Conservation (phyloP, 2,113 vertebrate genomes). For the Zapus hudsonius region DNA sequence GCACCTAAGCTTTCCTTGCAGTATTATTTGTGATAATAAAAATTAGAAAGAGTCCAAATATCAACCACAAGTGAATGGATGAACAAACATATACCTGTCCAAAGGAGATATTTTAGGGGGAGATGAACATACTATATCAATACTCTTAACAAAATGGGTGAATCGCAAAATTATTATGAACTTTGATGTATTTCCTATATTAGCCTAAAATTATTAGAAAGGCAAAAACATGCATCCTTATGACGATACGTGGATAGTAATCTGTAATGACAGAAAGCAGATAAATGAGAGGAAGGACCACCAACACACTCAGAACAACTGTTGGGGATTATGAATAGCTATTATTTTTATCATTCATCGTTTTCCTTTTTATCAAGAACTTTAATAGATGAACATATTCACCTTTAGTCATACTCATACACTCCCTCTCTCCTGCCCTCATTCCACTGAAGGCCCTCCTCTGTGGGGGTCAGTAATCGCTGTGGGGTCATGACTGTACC, state of each 20-base stretch:
- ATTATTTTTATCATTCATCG: not conserved
- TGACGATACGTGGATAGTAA: not conserved
- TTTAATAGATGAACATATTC: too few relatives aligned
- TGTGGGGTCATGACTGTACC: too few relatives aligned
- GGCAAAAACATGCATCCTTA: not conserved
- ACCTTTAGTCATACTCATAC: too few relatives aligned
- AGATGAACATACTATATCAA: not conserved
- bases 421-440: too few relatives aligned
- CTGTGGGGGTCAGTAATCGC: too few relatives aligned
- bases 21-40: not conserved
- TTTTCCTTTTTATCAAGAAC: too few relatives aligned
- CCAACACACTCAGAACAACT: not conserved
- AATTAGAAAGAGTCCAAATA: not conserved
- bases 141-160: not conserved
- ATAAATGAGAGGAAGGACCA: not conserved
- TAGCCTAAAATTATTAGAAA: not conserved
- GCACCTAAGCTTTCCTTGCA: not conserved
- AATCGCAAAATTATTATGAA: not conserved
- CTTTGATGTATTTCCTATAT: not conserved
- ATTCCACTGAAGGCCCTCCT: too few relatives aligned
- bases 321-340: not conserved
- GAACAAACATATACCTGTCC: not conserved
- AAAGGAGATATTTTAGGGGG: not conserved
- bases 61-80: not conserved
- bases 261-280: not conserved